phyloP scores from a whole-genome alignment of 2,113 vertebrate species.

The Leiothrix lutea region DNA sequence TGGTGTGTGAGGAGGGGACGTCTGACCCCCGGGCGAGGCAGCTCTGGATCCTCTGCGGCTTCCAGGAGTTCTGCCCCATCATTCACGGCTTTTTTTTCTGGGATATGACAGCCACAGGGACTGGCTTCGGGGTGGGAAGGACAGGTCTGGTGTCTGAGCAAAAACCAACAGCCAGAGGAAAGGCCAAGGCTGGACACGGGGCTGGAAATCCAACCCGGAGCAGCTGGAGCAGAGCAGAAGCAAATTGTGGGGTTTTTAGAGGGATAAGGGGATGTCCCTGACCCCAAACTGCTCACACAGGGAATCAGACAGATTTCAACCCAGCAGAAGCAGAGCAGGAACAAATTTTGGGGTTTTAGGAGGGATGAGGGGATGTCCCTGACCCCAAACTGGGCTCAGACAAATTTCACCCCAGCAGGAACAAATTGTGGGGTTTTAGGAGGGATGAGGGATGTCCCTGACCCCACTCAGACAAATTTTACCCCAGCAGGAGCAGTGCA shows the following conservation, averaged over 20 bases:
- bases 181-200: fast-evolving
- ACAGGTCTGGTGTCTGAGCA: background rate
- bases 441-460: background rate
- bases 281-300: background rate
- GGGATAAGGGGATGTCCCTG: no score
- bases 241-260: no score
- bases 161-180: background rate
- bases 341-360: no score
- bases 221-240: background rate
- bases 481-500: no score
- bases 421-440: background rate
- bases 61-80: background rate
- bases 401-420: background rate
- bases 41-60: fast-evolving
- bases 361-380: fast-evolving
- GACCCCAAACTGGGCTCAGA: background rate
- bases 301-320: no score
- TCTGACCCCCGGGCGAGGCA: background rate
- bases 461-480: no score
- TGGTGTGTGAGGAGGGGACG: fast-evolving
- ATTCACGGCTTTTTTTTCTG: background rate
- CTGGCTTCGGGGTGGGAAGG: background rate
- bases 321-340: no score
- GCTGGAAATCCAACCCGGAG: background rate
- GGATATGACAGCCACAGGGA: background rate